Percentiles rank a stretch among this genome's conserved stretches.
Evolutionary conservation across 2,113 vertebrate genomes (phyloP).

Genomic region (Protobothrops mucrosquamatus): DNA sequence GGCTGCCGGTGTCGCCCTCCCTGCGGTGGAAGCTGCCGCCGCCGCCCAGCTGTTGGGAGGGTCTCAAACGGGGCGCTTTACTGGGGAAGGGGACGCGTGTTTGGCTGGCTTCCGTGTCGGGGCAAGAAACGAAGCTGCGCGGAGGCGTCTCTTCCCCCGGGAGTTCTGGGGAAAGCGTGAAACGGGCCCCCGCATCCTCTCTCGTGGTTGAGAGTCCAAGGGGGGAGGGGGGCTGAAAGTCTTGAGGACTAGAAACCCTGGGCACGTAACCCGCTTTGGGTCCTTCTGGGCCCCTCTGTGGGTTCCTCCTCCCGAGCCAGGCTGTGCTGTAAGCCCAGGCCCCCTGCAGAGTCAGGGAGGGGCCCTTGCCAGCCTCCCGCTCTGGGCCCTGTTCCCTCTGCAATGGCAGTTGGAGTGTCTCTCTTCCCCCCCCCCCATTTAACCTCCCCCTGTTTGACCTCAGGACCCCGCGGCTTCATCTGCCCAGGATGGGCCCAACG

Average conservation of each 20-base stretch:
- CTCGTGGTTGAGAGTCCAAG: neutral
- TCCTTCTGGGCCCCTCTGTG: neutral
- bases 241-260: neutral
- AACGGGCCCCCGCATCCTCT: neutral
- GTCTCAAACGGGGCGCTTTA: neutral
- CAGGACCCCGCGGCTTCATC: neutral
- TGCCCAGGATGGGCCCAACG: rapidly evolving
- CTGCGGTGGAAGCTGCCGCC: neutral
- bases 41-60: neutral
- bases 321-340: neutral
- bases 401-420: neutral
- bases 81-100: neutral
- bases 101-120: too few relatives aligned
- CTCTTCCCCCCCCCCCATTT: too few relatives aligned
- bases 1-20: neutral
- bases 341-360: neutral
- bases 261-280: neutral
- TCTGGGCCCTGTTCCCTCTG: neutral
- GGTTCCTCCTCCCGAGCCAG: neutral
- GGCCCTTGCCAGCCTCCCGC: neutral
- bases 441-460: neutral
- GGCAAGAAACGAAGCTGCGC: neutral
- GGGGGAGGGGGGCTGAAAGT: neutral
- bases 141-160: neutral
- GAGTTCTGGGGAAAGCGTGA: neutral